phyloP scores from a whole-genome alignment of 1,140 invertebrate genomes.

The Aphelenchoides avenae region DNA sequence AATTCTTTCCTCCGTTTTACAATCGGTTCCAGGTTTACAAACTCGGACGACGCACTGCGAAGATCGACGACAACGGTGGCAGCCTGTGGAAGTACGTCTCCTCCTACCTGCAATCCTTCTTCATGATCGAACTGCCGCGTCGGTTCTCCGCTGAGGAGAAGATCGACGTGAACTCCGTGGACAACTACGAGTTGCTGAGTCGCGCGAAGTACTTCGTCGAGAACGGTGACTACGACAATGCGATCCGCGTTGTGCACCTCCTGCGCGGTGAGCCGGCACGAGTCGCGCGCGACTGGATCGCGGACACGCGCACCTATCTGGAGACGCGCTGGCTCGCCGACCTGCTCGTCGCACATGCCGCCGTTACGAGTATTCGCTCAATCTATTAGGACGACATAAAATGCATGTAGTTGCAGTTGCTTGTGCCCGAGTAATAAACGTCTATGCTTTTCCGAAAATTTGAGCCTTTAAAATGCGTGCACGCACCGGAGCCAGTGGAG shows the following conservation, averaged over 20 bases:
- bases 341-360: constrained; percentile 76
- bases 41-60: constrained; percentile 68
- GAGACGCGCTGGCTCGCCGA: constrained; percentile 85
- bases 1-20: constrained; percentile 31
- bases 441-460: no score
- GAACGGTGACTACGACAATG: constrained; percentile 75
- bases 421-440: no score
- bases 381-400: no score
- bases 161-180: constrained; percentile 64
- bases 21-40: constrained; percentile 45
- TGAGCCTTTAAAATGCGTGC: no score
- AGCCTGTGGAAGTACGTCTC: constrained; percentile 74
- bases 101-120: constrained; percentile 75
- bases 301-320: constrained; percentile 74
- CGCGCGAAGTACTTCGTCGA: constrained; percentile 80
- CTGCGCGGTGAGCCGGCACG: constrained; percentile 72
- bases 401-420: no score
- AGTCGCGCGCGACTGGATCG: constrained; percentile 80
- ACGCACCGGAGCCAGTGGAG: no score
- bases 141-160: constrained; percentile 47
- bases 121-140: constrained; percentile 64
- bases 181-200: constrained; percentile 80
- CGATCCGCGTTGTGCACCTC: constrained; percentile 82
- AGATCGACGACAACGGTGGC: constrained; percentile 76
- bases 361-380: constrained; percentile 59